Evolutionary conservation across 2,888 invertebrate genomes (phyloP), one percentile per base, ranked within the genome.

Genomic region (Tipula vernalis): DNA sequence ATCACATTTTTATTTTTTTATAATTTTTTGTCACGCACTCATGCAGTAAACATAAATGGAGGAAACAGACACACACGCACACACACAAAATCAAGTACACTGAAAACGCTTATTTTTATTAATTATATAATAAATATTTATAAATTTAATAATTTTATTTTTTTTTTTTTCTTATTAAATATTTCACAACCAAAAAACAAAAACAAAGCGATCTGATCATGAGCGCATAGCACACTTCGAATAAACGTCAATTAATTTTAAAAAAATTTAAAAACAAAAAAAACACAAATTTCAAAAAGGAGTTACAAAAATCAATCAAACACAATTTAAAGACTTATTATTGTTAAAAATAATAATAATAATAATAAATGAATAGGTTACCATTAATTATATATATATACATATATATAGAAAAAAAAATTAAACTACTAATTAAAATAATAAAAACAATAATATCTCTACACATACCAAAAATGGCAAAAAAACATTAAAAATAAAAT

Each of bases 391-490:
- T 57, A 44, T 39, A 44, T 44, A 44, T 8, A 51, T 15, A 57
- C 15, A 44, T 39, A 44, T 44, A 44, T 8, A 51, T 51, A 51
- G n/a, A 57, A 28, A 28, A 18, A 71, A 51, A 51, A 28, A 10
- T 18, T 71, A 71, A 71, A 71, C 71, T 71, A 71, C 71, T 71
- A 71, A 71, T 71, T 71, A 71, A 71, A 71, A 71, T 71, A 71
- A 28, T 71, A 71, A 71, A 51, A 71, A 71, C 71, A 71, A 71
- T 28, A 71, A 71, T 71, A 71, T 71, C 71, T 71, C 71, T 71
- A 71, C 71, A 71, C 71, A 71, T 71, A 71, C 71, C 71, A 71
- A 71, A 71, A 71, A 71, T 71, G 71, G 71, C 71, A 71, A 71
- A 28, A 71, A 71, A 71, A 71, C 71, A 71, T 71, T 71, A 10